Evolutionary conservation across 2,888 invertebrate genomes (phyloP), one percentile per base, ranked within the genome.

Genomic region (Campoplex capitator): DNA sequence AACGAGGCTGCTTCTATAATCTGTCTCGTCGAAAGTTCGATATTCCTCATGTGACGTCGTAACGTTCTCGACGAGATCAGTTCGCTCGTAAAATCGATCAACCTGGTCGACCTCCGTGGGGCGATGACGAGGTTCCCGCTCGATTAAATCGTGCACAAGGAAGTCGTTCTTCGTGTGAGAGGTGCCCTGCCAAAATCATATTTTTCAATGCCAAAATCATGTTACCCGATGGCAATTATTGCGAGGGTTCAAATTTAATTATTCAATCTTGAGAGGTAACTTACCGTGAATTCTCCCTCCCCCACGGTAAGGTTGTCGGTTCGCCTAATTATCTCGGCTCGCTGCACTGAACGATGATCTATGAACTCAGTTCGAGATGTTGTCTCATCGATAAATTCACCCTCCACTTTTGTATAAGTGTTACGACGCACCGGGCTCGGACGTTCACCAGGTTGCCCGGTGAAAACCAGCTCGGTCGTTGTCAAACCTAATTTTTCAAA

Each of bases 351-450:
- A 23, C 96, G 96, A 91, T 96, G 96, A 93, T 97, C 96, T 83
- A 97, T 95, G 91, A 95, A 97, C 94, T 97, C 97, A 0, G 96
- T 95, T 93, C 96, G 95, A 76, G 95, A 96, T 28, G 97, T 97
- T 6, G 97, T 97, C 90, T 97, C 97, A 65, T 96, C 96, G 67
- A 94, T 95, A 94, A 97, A 96, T 82, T 97, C 97, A 48, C 97
- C 97, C 94, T 97, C 97, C 68, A 97, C 95, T 93, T 97, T 97
- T 0, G 97, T 97, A 95, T 96, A 97, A 1, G 97, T 97, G 91
- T 97, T 97, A 79, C 97, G 95, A 89, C 97, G 95, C 73, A 97
- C 96, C 84, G 96, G 96, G 91, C 95, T 96, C 67, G 96, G 95
- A 91, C 96, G 95, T 93, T 97, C 97, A 8, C 95, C 95, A 88